Evolutionary conservation across 1,140 invertebrate species (phyloP), one percentile per base, ranked within the genome.

Genomic region (Scaptomyza graminum): DNA sequence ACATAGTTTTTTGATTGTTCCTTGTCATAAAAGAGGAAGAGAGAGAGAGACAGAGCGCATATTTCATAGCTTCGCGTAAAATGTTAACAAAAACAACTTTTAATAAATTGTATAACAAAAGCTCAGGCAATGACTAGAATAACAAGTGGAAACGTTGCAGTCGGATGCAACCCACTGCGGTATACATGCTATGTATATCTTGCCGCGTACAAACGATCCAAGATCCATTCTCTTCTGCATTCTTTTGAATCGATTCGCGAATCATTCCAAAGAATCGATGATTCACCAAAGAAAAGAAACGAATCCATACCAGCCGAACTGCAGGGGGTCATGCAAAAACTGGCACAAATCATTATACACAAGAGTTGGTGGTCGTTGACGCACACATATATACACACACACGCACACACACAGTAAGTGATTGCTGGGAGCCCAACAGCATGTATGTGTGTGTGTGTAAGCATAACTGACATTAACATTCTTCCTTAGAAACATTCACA

Each of bases 61-160:
- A 12, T 13, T 61, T 59, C 8, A 54, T 28, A 56, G 64, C 56
- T 68, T 60, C 55, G 55, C 51, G 39, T 64, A 37, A 76, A 80
- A 80, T 61, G 49, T 80, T 39, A 43, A 15, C 13, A 49, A 61
- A 68, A 5, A 28, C 0, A 69, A 69, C 50, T 69, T 69, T 80
- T 68, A 73, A 66, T 79, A 75, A 79, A 79, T 79, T 79, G 65
- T 62, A 68, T 80, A 73, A 73, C 77, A 80, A 80, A 80, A 80
- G 73, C 61, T 51, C 22, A 15, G 25, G 47, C 31, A 54, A 15
- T 18, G 28, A 37, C 39, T n/a, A n/a, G n/a, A n/a, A n/a, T n/a
- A n/a, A n/a, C n/a, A n/a, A n/a, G n/a, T n/a, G n/a, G n/a, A n/a
- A n/a, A n/a, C n/a, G n/a, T n/a, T n/a, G n/a, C n/a, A n/a, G n/a